Evolutionary conservation across 2,797 vertebrate species (phyloP).

Genomic region (Adrianichthys oophorus): DNA sequence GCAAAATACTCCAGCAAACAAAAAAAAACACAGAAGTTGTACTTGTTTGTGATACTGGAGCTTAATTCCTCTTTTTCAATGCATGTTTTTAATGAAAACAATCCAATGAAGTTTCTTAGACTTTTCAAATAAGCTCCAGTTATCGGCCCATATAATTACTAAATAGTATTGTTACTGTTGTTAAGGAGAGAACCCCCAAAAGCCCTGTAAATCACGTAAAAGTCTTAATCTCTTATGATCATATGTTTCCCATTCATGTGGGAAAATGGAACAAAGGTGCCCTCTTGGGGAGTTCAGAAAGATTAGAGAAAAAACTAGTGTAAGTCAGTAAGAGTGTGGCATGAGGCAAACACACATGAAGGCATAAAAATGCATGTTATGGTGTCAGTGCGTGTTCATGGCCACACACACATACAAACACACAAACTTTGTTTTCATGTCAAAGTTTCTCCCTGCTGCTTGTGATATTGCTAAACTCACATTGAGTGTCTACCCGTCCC

Average conservation of each 20-base stretch:
- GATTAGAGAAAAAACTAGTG: constrained; percentile 1
- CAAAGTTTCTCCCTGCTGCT: constrained; percentile 12
- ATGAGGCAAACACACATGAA: background rate
- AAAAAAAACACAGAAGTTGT: too few relatives aligned
- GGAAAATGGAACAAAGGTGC: constrained; percentile 6
- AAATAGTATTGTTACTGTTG: background rate
- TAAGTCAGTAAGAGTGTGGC: background rate
- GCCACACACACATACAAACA: background rate
- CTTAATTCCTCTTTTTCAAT: background rate
- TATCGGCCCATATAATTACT: too few relatives aligned
- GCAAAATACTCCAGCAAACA: constrained; percentile 2
- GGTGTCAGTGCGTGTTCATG: background rate
- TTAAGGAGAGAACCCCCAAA: background rate
- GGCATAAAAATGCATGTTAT: background rate
- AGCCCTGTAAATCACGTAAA: background rate
- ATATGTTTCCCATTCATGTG: background rate
- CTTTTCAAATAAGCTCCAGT: too few relatives aligned
- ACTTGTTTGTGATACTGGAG: background rate
- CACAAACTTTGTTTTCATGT: constrained; percentile 15
- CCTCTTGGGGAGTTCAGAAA: constrained; percentile 8
- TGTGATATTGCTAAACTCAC: constrained; percentile 29
- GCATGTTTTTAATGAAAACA: too few relatives aligned
- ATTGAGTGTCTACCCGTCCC: constrained; percentile 8
- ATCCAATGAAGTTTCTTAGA: too few relatives aligned
- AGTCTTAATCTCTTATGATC: background rate